Evolutionary conservation across 2,888 invertebrate species (phyloP).

Genomic region (Lucinisca nassula): DNA sequence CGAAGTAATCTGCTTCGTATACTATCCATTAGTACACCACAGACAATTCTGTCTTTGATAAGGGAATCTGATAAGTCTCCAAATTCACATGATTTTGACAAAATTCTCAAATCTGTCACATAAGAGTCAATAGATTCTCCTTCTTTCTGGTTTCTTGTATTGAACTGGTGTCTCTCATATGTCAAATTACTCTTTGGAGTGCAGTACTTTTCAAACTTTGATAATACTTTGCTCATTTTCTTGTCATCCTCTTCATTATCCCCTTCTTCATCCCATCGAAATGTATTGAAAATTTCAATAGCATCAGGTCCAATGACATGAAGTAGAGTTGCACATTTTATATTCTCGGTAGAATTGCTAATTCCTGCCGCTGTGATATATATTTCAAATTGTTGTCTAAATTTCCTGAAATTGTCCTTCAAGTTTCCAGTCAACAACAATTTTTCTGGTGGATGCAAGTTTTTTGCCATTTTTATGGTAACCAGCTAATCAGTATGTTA

Average conservation of each 20-base stretch:
- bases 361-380: constrained; percentile 43
- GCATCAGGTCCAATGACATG: constrained; percentile 44
- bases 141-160: constrained; percentile 31
- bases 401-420: constrained; percentile 50
- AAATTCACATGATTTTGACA: constrained; percentile 65
- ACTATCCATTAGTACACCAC: constrained; percentile 35
- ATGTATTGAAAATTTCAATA: constrained; percentile 56
- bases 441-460: constrained; percentile 18
- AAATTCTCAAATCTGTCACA: too few relatives aligned
- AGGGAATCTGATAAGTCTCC: constrained; percentile 42
- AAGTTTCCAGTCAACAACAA: constrained; percentile 45
- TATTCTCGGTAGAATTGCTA: constrained; percentile 37
- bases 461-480: background rate
- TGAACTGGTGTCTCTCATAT: constrained; percentile 55
- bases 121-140: constrained; percentile 46
- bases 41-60: constrained; percentile 50
- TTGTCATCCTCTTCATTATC: constrained; percentile 1
- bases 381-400: constrained; percentile 51
- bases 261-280: constrained; percentile 14
- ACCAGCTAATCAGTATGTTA: too few relatives aligned
- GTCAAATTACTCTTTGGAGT: constrained; percentile 50
- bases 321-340: too few relatives aligned
- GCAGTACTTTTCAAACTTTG: constrained; percentile 50
- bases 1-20: too few relatives aligned
- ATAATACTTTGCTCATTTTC: too few relatives aligned